Evolutionary conservation across 2,888 invertebrate species (phyloP).

Genomic region (Clanis bilineata): DNA sequence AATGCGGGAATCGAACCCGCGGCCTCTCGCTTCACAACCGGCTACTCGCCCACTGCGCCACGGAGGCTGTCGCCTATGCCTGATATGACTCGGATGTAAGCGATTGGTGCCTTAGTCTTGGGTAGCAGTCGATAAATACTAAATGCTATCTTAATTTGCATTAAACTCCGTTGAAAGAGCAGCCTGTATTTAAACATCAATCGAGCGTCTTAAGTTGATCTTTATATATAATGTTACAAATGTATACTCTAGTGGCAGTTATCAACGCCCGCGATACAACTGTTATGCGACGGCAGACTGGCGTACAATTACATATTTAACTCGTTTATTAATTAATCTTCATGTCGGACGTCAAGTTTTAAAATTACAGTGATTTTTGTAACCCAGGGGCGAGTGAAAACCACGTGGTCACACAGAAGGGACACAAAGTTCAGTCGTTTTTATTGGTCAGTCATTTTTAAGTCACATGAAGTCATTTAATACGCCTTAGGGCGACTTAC

Average conservation of each 20-base stretch:
- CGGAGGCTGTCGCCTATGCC: too few species aligned
- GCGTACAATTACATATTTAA: conserved; percentile 37
- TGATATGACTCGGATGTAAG: too few species aligned
- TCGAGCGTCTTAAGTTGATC: conserved; percentile 59
- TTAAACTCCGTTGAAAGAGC: conserved; percentile 10
- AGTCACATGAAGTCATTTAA: too few species aligned
- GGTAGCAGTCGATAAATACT: too few species aligned
- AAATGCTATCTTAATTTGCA: too few species aligned
- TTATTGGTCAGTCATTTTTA: not conserved
- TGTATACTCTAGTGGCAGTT: conserved; percentile 78
- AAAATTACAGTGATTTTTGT: conserved; percentile 23
- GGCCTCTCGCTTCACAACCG: too few species aligned
- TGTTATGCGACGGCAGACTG: conserved; percentile 46
- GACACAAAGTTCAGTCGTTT: not conserved
- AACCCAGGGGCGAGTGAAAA: not conserved
- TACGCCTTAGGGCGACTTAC: too few species aligned
- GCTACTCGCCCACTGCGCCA: too few species aligned
- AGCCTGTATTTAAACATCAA: conserved; percentile 37
- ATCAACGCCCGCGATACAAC: conserved; percentile 53
- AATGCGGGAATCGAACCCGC: too few species aligned
- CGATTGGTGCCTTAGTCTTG: too few species aligned
- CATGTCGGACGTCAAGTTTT: conserved; percentile 46
- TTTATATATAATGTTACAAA: conserved; percentile 64
- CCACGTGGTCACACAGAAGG: not conserved
- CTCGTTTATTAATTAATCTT: conserved; percentile 43